Evolutionary conservation across 2,888 invertebrate genomes (phyloP).

Genomic region (Habroteleia sp.): DNA sequence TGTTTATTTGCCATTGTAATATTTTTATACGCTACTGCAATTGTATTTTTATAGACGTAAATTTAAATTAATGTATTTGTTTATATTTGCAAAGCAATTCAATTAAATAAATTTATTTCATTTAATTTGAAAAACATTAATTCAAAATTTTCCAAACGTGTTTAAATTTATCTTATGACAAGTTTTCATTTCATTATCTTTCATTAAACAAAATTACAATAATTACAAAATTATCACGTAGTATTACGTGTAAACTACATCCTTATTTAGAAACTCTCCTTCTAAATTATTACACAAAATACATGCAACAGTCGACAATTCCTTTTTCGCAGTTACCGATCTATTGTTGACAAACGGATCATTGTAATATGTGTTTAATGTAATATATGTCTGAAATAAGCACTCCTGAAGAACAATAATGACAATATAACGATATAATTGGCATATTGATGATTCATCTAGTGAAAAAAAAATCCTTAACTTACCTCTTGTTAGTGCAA

Average conservation of each 20-base stretch:
- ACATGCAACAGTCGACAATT: constrained; percentile 9
- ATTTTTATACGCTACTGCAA: too few species aligned
- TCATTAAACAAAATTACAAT: too few species aligned
- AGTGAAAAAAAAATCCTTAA: constrained; percentile 41
- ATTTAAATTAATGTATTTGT: too few species aligned
- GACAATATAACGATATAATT: constrained; percentile 34
- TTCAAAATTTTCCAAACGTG: too few species aligned
- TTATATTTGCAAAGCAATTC: too few species aligned
- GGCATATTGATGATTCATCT: constrained; percentile 16
- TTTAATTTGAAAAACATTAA: too few species aligned
- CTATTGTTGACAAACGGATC: constrained; percentile 6
- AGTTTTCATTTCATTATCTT: too few species aligned
- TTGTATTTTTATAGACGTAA: too few species aligned
- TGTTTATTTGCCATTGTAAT: too few species aligned
- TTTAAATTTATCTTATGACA: too few species aligned
- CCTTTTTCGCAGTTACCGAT: constrained; percentile 17
- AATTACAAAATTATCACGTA: neutral
- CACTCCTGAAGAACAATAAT: constrained; percentile 23
- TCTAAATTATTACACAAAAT: constrained; percentile 7
- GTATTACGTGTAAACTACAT: neutral
- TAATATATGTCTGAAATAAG: constrained; percentile 29
- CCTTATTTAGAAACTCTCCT: constrained; percentile 17
- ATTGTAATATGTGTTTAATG: neutral
- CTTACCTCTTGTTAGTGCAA: constrained; percentile 39
- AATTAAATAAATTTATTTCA: too few species aligned